Percentiles rank a stretch among this genome's conserved stretches.
Conservation (phyloP, 1,140 invertebrate genomes). For the Panulirus ornatus region DNA sequence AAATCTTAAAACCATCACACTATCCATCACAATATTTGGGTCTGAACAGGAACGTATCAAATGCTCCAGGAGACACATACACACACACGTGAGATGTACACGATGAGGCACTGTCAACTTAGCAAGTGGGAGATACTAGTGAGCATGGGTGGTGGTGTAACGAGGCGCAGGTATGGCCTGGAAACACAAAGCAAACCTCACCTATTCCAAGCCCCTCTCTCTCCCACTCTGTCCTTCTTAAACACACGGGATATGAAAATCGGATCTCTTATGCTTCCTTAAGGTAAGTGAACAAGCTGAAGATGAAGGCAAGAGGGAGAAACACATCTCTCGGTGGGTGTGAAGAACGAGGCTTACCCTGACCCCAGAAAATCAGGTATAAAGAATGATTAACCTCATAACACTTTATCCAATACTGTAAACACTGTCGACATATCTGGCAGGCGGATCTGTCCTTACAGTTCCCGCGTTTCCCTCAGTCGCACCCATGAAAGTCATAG, state of each 20-base stretch:
- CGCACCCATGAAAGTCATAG: conserved; percentile 33
- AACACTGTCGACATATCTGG: conserved; percentile 2
- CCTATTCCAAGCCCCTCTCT: not conserved
- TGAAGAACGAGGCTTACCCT: not conserved
- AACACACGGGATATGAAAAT: conserved; percentile 12
- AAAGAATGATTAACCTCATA: not conserved
- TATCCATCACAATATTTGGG: conserved; percentile 1
- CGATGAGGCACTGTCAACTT: not conserved
- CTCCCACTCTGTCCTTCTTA: not conserved
- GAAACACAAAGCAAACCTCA: not conserved
- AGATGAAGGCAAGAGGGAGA: not conserved
- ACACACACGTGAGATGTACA: conserved; percentile 28
- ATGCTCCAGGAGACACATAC: conserved; percentile 44
- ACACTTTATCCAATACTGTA: not conserved
- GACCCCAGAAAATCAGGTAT: not conserved
- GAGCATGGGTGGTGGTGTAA: not conserved
- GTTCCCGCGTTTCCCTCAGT: not conserved
- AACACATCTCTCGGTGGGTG: not conserved
- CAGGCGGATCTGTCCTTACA: not conserved
- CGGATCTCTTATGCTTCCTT: not conserved
- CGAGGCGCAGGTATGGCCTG: not conserved
- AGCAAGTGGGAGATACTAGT: not conserved
- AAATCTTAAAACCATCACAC: conserved; percentile 4
- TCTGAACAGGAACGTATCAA: conserved; percentile 12
- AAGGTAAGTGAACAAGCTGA: conserved; percentile 2